These are phyloP conservation scores for Semotilus atromaculatus DNA, from an alignment of 2,797 vertebrate species.

Conservation along the genomic window DNA sequence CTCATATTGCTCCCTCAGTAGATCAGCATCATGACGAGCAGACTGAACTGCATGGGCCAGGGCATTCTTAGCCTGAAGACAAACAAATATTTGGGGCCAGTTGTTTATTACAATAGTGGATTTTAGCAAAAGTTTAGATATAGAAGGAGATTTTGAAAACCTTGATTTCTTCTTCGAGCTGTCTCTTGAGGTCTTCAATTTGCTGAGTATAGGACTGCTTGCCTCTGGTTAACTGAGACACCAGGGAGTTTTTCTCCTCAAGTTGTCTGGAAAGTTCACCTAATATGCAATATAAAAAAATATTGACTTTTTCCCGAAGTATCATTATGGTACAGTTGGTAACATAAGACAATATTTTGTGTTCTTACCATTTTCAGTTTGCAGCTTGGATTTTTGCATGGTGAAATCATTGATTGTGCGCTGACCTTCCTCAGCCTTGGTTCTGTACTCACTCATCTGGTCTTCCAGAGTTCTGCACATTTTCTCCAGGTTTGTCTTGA, in stretches of 20 bases:
- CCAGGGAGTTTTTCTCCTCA: constrained; percentile 84
- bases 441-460: constrained; percentile 82
- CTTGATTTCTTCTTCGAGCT: constrained; percentile 88
- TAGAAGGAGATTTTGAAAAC: constrained; percentile 61
- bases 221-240: constrained; percentile 84
- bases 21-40: constrained; percentile 81
- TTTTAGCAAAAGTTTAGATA: background rate
- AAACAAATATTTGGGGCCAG: background rate
- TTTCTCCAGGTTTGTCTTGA: constrained; percentile 77
- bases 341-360: background rate
- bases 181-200: constrained; percentile 87
- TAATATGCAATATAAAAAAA: constrained; percentile 45
- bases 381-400: constrained; percentile 85
- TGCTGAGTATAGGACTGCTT: constrained; percentile 87
- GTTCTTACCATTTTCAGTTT: constrained; percentile 84
- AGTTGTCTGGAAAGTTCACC: constrained; percentile 83
- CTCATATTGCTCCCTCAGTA: constrained; percentile 84
- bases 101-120: background rate
- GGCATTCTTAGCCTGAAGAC: constrained; percentile 80
- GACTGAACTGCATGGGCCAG: constrained; percentile 85
- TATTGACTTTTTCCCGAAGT: too few species aligned
- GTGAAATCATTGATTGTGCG: constrained; percentile 81
- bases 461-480: constrained; percentile 86
- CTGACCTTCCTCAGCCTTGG: constrained; percentile 84
- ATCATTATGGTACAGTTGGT: background rate